Percentiles rank a stretch among this genome's conserved stretches.
Conservation (phyloP, 2,797 vertebrate genomes). For the Darevskia mixta region DNA sequence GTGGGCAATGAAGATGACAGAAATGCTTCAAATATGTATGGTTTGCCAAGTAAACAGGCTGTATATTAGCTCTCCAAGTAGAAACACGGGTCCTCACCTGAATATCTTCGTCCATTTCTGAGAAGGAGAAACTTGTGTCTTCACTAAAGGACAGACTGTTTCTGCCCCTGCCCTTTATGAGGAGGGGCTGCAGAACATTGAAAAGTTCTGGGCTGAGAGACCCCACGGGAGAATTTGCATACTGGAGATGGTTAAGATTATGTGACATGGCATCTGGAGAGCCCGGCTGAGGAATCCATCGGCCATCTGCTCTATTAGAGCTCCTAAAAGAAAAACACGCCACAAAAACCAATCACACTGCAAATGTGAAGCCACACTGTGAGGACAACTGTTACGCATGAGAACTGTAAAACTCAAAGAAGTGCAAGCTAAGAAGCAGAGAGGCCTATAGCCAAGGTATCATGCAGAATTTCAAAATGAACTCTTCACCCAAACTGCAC, state of each 20-base stretch:
- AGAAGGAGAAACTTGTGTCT: conserved; percentile 58
- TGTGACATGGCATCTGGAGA: conserved; percentile 38
- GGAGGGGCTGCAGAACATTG: conserved; percentile 16
- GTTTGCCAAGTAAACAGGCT: not conserved
- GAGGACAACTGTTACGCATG: not conserved
- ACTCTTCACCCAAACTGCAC: not conserved
- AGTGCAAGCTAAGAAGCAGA: too few relatives aligned
- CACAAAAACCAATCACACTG: not conserved
- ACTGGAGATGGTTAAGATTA: conserved; percentile 48
- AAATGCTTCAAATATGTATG: not conserved
- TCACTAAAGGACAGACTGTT: conserved; percentile 53
- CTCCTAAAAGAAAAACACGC: conserved; percentile 50
- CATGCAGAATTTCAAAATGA: not conserved
- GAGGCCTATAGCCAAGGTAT: not conserved
- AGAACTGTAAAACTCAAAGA: not conserved
- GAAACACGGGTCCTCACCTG: conserved; percentile 48
- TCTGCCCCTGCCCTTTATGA: conserved; percentile 18
- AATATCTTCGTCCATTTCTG: conserved; percentile 54
- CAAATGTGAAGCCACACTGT: not conserved
- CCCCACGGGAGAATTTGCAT: conserved; percentile 41
- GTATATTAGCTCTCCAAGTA: fast-evolving
- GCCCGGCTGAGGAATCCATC: conserved; percentile 52
- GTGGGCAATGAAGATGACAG: too few relatives aligned
- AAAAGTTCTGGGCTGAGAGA: conserved; percentile 48
- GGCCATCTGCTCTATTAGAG: conserved; percentile 63